Percentiles rank a stretch among this genome's conserved stretches.
Conservation (phyloP, 1,140 invertebrate genomes). For the Trachymyrmex septentrionalis region DNA sequence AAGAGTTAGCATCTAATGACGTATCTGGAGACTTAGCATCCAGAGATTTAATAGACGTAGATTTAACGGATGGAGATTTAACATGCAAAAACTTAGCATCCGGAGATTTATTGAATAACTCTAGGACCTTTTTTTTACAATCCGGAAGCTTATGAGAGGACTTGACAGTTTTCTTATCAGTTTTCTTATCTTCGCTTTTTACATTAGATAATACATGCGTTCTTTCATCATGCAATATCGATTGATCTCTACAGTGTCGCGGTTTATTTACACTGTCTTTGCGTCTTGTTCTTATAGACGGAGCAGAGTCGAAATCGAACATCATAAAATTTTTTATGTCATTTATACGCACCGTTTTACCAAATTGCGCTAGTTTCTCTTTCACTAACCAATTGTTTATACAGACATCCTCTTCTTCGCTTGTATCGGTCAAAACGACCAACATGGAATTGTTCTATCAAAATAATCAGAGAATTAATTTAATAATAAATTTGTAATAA, state of each 20-base stretch:
- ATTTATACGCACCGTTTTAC: constrained; percentile 81
- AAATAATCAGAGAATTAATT: constrained; percentile 55
- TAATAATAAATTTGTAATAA: constrained; percentile 17
- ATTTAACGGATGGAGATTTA: neutral
- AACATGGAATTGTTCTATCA: constrained; percentile 81
- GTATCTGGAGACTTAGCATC: neutral
- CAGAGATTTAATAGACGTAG: neutral
- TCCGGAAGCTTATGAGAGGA: neutral
- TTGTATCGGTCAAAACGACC: constrained; percentile 77
- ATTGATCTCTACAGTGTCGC: neutral
- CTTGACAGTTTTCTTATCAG: neutral
- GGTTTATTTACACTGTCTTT: neutral
- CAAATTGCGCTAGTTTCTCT: constrained; percentile 72
- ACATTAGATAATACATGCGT: neutral
- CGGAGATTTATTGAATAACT: neutral
- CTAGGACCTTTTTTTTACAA: neutral
- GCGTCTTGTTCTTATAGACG: neutral
- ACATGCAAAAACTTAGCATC: neutral
- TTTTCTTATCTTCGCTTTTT: constrained; percentile 2
- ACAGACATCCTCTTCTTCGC: constrained; percentile 71
- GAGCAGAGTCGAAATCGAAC: neutral
- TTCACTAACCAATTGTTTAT: constrained; percentile 81
- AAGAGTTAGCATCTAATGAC: neutral
- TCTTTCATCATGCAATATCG: neutral
- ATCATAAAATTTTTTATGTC: constrained; percentile 58